Base-by-base conservation (phyloP, 2,113 vertebrate genomes). In the Nicator chloris region DNA sequence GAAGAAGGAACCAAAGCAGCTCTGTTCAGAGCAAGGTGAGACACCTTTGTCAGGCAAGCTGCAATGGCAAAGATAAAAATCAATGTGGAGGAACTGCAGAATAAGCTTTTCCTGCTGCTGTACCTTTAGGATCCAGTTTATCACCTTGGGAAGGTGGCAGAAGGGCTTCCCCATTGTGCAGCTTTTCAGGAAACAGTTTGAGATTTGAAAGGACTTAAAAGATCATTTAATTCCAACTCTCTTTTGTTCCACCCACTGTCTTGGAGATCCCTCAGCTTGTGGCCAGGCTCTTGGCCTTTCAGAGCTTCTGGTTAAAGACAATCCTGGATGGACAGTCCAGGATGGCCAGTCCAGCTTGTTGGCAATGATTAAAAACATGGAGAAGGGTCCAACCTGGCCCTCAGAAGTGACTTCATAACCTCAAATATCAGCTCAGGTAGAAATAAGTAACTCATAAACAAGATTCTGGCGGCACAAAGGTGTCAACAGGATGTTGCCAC, bases 401-500 rank as follows among this genome's bases (percentile, higher is more conserved):
- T 94, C 47, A 47, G 39, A 77, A 82, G 22, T 59, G 68, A 80
- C 65, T 86, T 54, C 42, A 61, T 9, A 75, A 70, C 64, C 85
- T 59, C 57, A 70, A 50, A 49, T 15, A 51, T 47, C 51, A 64
- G 60, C 69, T 71, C 15, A 30, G 47, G 85, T 18, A 88, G 90
- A 82, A 93, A 88, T 53, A 18, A 88, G 79, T 44, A 16, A 37
- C 88, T 68, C 80, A 54, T 24, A 81, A 93, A 95, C 5, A 68
- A 85, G 33, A 68, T 27, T 30, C 93, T 78, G 82, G 94, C 71
- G 6, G 93, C 85, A 82, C 30, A 90, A 82, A 96, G 95, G 94
- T 93, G 96, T 88, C 95, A 96, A 95, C 95, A 96, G 95, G 94
- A 95, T 94, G 90, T 4, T 56, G 88, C 88, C 88, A 27, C 81